A percentile compares a stretch with the other conserved stretches of the same genome.
Evolutionary conservation across 1,140 invertebrate genomes (phyloP).

Genomic region (Bombus balteatus): DNA sequence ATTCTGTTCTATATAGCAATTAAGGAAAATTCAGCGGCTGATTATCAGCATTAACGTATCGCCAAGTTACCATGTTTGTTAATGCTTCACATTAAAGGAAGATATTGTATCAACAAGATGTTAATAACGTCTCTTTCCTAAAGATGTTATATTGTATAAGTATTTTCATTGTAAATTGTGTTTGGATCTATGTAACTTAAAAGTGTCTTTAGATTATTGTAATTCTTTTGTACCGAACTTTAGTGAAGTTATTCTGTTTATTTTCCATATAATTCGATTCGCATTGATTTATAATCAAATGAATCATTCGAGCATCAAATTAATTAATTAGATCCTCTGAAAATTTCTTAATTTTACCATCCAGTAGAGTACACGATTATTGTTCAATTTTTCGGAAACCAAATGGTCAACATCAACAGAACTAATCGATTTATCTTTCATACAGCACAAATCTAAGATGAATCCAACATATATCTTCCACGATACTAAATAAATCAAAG

Average conservation of each 20-base stretch:
- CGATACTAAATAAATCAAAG: too few relatives aligned
- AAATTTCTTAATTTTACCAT: background rate
- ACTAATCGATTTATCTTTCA: too few relatives aligned
- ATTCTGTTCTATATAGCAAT: constrained; percentile 5
- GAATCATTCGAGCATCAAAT: background rate
- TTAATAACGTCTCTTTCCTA: background rate
- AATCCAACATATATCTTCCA: too few relatives aligned
- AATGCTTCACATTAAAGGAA: background rate
- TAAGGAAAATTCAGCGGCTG: constrained; percentile 7
- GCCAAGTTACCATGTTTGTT: background rate
- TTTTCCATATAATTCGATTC: background rate
- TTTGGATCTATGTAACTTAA: too few relatives aligned
- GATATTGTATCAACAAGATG: background rate
- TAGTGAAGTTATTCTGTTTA: too few relatives aligned
- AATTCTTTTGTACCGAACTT: too few relatives aligned
- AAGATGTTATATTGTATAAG: background rate
- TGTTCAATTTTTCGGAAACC: too few relatives aligned
- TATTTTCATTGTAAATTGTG: too few relatives aligned
- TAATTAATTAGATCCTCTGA: background rate
- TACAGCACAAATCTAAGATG: too few relatives aligned
- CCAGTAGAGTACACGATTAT: background rate
- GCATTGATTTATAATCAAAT: background rate
- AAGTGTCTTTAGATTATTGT: too few relatives aligned
- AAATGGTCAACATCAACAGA: too few relatives aligned
- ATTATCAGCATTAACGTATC: background rate